A percentile compares a stretch with the other conserved stretches of the same genome.
phyloP scores from a whole-genome alignment of 2,888 invertebrate species.

The Drosophila siamana region DNA sequence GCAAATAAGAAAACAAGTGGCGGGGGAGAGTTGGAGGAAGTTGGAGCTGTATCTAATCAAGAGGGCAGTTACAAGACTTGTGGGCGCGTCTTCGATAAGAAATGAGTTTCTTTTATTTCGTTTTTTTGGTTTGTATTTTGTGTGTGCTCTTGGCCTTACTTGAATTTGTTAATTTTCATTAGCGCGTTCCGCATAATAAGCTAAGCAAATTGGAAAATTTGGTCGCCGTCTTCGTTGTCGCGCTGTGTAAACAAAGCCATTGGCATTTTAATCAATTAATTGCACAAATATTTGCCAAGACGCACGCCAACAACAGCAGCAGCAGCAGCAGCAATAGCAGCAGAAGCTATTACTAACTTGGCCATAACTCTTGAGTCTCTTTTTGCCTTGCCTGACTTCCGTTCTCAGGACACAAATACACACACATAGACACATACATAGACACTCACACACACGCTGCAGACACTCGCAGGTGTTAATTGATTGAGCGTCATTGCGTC shows the following conservation, averaged over 20 bases:
- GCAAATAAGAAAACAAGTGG: conserved; percentile 9
- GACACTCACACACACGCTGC: neutral
- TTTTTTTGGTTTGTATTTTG: neutral
- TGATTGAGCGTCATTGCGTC: conserved; percentile 43
- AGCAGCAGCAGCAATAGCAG: neutral
- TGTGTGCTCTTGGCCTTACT: conserved; percentile 9
- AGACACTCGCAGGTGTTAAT: conserved; percentile 32
- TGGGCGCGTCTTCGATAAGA: conserved; percentile 31
- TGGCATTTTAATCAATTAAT: conserved; percentile 68
- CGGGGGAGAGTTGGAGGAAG: neutral
- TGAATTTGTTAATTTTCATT: conserved; percentile 57
- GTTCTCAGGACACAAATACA: conserved; percentile 11
- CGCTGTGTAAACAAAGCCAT: conserved; percentile 26
- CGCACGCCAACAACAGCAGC: neutral
- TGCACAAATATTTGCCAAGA: conserved; percentile 65
- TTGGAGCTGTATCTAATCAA: conserved; percentile 20
- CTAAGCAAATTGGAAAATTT: conserved; percentile 73
- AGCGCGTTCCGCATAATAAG: conserved; percentile 61
- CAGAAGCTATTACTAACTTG: neutral
- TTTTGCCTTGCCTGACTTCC: conserved; percentile 10
- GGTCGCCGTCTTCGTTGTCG: conserved; percentile 21
- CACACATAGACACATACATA: neutral
- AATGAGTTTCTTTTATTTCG: conserved; percentile 1
- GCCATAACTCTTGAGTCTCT: neutral
- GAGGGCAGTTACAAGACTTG: conserved; percentile 15